These are phyloP conservation scores for Drosophila fuyamai DNA, from an alignment of 1,140 invertebrate species.

Conservation along the genomic window DNA sequence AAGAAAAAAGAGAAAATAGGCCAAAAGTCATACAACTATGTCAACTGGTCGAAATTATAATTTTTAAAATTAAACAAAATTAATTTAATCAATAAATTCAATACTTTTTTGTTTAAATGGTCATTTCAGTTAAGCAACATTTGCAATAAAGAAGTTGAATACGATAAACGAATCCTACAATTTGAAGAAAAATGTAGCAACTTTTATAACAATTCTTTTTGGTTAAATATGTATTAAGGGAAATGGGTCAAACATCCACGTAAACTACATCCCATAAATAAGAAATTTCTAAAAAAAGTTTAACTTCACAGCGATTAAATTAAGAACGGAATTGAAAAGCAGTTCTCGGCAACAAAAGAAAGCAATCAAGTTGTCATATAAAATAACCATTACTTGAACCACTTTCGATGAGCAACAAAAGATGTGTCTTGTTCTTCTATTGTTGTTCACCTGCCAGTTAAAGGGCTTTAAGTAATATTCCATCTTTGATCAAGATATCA, in stretches of 20 bases:
- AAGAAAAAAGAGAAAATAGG: slow-evolving; percentile 18
- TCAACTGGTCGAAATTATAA: no score
- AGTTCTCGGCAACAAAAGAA: slow-evolving; percentile 26
- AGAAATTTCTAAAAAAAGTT: neutral
- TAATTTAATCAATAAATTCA: no score
- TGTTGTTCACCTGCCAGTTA: slow-evolving; percentile 13
- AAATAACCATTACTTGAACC: slow-evolving; percentile 36
- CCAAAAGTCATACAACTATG: neutral
- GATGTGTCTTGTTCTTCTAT: slow-evolving; percentile 20
- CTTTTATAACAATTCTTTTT: no score
- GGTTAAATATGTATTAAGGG: no score
- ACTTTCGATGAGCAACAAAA: slow-evolving; percentile 32
- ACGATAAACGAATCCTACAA: no score
- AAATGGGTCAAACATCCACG: slow-evolving; percentile 12
- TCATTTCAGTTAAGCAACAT: no score
- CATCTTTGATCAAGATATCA: slow-evolving; percentile 22
- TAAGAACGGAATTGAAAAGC: slow-evolving; percentile 27
- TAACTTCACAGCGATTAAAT: slow-evolving; percentile 12
- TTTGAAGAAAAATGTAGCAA: no score
- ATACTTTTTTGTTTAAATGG: no score
- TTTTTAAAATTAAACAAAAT: no score
- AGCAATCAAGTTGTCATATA: slow-evolving; percentile 48
- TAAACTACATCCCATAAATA: neutral
- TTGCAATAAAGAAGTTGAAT: no score
- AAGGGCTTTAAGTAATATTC: slow-evolving; percentile 6